Evolutionary conservation across 2,113 vertebrate genomes (phyloP).

Genomic region (Bufo gargarizans): DNA sequence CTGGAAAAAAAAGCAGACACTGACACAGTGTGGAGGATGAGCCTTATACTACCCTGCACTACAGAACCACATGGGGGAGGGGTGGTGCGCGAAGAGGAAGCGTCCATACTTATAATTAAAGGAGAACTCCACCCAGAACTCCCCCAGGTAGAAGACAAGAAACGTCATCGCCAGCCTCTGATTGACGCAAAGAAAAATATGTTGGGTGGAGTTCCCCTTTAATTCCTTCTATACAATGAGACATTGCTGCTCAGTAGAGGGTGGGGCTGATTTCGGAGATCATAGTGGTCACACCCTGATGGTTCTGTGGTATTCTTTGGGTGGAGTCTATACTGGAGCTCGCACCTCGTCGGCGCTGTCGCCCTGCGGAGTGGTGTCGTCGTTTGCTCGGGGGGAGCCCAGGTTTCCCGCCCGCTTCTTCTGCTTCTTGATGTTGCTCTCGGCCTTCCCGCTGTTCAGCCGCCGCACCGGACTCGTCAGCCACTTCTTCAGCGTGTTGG

Average conservation of each 20-base stretch:
- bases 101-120: neutral
- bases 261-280: too few species aligned
- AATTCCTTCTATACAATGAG: too few species aligned
- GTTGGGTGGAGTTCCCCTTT: too few species aligned
- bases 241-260: too few species aligned
- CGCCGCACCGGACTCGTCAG: constrained; percentile 92
- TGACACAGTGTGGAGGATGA: neutral
- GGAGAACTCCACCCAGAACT: neutral
- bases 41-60: neutral
- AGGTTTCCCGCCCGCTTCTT: constrained; percentile 91
- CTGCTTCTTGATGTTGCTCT: constrained; percentile 90
- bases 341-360: constrained; percentile 89
- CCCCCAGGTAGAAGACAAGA: too few species aligned
- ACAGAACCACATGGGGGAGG: neutral
- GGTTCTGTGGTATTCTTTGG: too few species aligned
- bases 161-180: too few species aligned
- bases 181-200: too few species aligned
- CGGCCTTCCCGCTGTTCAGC: constrained; percentile 92
- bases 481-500: constrained; percentile 98
- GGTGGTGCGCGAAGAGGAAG: neutral
- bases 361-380: constrained; percentile 83
- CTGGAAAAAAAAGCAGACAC: constrained; percentile 69
- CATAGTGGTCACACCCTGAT: too few species aligned
- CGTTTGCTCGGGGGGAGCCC: constrained; percentile 80
- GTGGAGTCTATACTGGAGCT: neutral